Evolutionary conservation across 2,797 vertebrate species (phyloP), one percentile per base, ranked within the genome.

Genomic region (Pipistrellus pipistrellus): DNA sequence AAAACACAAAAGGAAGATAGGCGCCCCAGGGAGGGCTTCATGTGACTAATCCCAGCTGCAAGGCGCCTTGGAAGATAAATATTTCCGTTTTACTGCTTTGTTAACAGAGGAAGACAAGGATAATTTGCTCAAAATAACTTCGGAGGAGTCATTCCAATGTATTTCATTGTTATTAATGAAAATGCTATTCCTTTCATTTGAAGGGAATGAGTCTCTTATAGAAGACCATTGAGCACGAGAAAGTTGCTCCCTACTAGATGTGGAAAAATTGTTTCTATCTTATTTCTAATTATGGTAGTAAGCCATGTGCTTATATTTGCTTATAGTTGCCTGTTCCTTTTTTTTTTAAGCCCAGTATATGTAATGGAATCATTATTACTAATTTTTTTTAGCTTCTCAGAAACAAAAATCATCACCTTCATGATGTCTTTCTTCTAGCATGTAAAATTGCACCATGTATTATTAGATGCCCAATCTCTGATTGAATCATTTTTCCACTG

Each of bases 61-160:
- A 68, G 14, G 30, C 35, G 14, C 6, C 32, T 69, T 38, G 51
- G 9, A 73, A 84, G 1, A 57, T 13, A n/a, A 2, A 2, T 12
- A 23, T n/a, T 69, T 94, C 78, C 69, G 8, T 38, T 88, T 91
- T 92, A 71, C 10, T 69, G 59, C 14, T 68, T 93, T 82, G 17
- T 81, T 85, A n/a, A 4, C 64, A 69, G 78, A 87, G 18, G n/a
- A 84, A 72, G 23, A 83, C 35, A 93, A 92, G 3, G 6, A 13
- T 25, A 30, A 85, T 32, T 66, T 9, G 75, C 68, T 82, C 71
- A 6, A 44, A 73, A 96, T 86, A 88, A 72, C 27, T 85, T 94
- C 41, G 38, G 76, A 90, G 41, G 88, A 66, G 13, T 80, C 8
- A 41, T 41, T 27, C 20, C 18, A 44, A 8, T 13, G 4, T 64